Evolutionary conservation across 2,888 invertebrate species (phyloP).

Genomic region (Diachrysia chrysitis): DNA sequence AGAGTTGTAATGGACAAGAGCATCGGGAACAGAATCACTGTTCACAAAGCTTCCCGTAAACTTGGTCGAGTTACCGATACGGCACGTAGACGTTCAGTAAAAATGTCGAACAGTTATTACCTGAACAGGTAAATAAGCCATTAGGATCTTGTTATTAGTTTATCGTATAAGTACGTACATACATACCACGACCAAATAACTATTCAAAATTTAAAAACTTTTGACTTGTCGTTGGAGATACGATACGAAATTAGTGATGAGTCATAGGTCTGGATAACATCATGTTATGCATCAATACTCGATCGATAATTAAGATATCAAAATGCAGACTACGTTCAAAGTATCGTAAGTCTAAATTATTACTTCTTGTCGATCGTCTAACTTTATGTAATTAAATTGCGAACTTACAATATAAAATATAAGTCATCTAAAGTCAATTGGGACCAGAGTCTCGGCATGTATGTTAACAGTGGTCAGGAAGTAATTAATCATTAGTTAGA

Average conservation of each 20-base stretch:
- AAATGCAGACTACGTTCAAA: slow-evolving; percentile 3
- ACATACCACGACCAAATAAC: too few relatives aligned
- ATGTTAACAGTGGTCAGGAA: slow-evolving; percentile 4
- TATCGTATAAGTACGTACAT: too few relatives aligned
- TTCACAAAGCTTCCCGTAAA: slow-evolving; percentile 62
- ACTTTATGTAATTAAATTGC: not conserved
- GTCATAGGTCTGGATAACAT: not conserved
- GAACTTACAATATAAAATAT: not conserved
- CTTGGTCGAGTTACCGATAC: slow-evolving; percentile 30
- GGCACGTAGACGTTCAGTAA: slow-evolving; percentile 25
- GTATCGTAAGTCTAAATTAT: not conserved
- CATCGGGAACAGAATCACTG: slow-evolving; percentile 74
- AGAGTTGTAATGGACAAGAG: slow-evolving; percentile 68
- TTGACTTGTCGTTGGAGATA: not conserved
- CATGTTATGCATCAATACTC: not conserved
- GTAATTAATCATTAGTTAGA: slow-evolving; percentile 2
- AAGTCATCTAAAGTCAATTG: slow-evolving; percentile 1
- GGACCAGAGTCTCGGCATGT: not conserved
- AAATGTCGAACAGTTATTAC: not conserved
- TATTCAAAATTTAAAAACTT: too few relatives aligned
- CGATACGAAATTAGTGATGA: slow-evolving; percentile 4
- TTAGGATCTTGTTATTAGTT: too few relatives aligned
- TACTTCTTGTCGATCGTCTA: not conserved
- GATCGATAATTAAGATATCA: slow-evolving; percentile 4
- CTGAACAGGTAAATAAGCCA: too few relatives aligned